Evolutionary conservation across 2,797 vertebrate species (phyloP).

Genomic region (Mergus octosetaceus): DNA sequence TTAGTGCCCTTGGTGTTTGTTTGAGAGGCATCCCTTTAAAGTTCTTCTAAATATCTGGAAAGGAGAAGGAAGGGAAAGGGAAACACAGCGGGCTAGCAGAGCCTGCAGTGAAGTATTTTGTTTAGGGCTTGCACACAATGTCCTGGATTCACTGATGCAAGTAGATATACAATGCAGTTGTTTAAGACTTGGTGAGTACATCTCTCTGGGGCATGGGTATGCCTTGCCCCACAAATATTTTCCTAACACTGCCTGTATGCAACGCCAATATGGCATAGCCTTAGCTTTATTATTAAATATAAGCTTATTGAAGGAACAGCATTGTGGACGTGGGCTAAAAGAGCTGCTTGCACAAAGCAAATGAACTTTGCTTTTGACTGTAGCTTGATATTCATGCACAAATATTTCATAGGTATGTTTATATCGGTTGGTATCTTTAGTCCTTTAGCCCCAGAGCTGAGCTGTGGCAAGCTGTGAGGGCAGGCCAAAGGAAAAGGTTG

Average conservation of each 20-base stretch:
- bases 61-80: neutral
- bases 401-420: neutral
- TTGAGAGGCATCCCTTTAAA: neutral
- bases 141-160: neutral
- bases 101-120: neutral
- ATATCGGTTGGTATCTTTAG: neutral
- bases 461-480: neutral
- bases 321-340: neutral
- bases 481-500: neutral
- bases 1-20: neutral
- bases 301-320: slow-evolving; percentile 12
- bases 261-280: neutral
- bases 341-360: neutral
- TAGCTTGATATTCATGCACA: neutral
- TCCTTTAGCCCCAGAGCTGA: neutral
- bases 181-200: neutral
- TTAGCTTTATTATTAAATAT: neutral
- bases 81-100: neutral
- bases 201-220: neutral
- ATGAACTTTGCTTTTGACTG: neutral
- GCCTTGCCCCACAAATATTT: neutral
- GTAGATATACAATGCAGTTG: neutral
- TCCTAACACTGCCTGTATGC: neutral
- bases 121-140: neutral
- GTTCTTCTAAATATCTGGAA: neutral